Percentiles rank a stretch among this genome's conserved stretches.
These are phyloP conservation scores for Strongylocentrotus purpuratus DNA, from an alignment of 35 echinoderm and acorn worm genomes.

Conservation along the genomic window DNA sequence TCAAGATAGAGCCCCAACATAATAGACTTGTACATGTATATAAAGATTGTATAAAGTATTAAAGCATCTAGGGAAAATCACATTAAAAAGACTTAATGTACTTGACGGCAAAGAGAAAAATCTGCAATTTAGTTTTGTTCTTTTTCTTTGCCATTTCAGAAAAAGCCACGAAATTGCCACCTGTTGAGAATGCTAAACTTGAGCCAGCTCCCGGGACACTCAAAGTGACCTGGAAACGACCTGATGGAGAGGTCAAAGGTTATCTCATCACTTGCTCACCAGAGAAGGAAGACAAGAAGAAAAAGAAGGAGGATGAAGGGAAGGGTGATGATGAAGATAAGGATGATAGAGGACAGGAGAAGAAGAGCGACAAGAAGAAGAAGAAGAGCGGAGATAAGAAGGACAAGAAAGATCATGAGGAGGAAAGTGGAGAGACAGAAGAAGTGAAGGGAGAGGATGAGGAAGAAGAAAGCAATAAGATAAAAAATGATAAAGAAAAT, in stretches of 20 bases:
- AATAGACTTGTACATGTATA: neutral
- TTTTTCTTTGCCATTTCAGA: slow-evolving; percentile 8
- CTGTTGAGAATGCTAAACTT: slow-evolving; percentile 24
- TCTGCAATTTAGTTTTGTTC: too few relatives aligned
- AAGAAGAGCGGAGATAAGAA: neutral
- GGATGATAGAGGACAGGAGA: neutral
- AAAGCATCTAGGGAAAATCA: neutral
- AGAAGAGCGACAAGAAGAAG: slow-evolving; percentile 39
- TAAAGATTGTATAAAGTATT: neutral
- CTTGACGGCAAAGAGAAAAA: too few relatives aligned
- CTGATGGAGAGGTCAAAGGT: slow-evolving; percentile 65
- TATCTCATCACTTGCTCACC: slow-evolving; percentile 64
- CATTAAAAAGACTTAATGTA: neutral
- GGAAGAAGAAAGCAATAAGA: slow-evolving; percentile 22
- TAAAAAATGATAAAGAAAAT: neutral
- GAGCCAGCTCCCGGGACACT: slow-evolving; percentile 45
- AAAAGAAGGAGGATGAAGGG: slow-evolving; percentile 42
- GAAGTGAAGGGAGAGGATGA: neutral
- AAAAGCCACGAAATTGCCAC: slow-evolving; percentile 48
- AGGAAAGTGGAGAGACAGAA: neutral
- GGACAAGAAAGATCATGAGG: neutral
- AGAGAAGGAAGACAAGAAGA: slow-evolving; percentile 47
- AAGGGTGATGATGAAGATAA: neutral
- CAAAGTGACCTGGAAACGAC: slow-evolving; percentile 68
- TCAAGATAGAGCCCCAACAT: too few relatives aligned